Evolutionary conservation across 2,888 invertebrate species (phyloP), one percentile per base, ranked within the genome.

Genomic region (Lasioglossum calceatum): DNA sequence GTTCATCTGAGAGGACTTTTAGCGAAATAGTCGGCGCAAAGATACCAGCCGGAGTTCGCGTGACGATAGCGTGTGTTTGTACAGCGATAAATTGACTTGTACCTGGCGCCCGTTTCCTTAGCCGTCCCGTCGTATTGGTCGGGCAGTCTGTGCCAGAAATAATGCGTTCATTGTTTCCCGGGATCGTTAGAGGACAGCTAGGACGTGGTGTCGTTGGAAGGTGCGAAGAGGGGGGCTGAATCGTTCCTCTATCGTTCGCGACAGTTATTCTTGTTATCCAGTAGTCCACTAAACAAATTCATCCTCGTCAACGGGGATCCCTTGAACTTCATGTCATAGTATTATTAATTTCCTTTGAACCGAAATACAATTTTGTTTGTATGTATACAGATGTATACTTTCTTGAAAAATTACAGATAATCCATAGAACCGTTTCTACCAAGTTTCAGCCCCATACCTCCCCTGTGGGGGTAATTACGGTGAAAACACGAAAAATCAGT

Each of bases 51-150:
- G 88, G 92, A 89, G 92, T 92, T 93, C 89, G 93, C 94, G 92
- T 88, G 89, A 91, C 91, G 94, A 94, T 93, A 94, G 89, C 92
- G 91, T 80, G 75, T 94, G 92, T 94, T 94, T 94, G 93, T 91
- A 92, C 90, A 93, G 85, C 90, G 94, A 94, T 94, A 94, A 94
- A 92, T 92, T 90, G 91, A 90, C 92, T 91, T 88, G 91, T 93
- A 92, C 92, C 92, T 92, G 92, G 92, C 92, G 92, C 91, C 92
- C 91, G 89, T 86, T 92, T 91, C 87, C 90, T 92, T 87, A 91
- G 84, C 87, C 75, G 84, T 85, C 79, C 76, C 90, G 83, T 82
- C 86, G 36, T 87, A 86, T 87, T 79, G 74, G 79, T 77, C 80
- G 72, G 67, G 58, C 67, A 23, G 83, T 87, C 81, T 85, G 81